Percentiles rank a stretch among this genome's conserved stretches.
Conservation (phyloP, 1,140 invertebrate species). For the Tetraneura akinire region DNA sequence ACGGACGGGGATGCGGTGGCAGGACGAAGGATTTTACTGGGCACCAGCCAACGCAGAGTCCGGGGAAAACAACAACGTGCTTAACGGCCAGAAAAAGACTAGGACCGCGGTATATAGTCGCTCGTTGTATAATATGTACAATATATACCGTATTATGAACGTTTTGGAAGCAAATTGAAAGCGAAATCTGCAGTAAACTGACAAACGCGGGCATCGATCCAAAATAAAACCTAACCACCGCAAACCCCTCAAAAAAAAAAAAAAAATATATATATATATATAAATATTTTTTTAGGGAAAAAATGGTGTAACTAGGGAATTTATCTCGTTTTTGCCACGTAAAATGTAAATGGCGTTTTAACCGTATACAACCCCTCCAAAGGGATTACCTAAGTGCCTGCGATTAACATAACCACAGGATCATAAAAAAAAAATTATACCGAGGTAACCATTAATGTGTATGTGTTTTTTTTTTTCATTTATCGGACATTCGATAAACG, state of each 20-base stretch:
- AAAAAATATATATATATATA: background rate
- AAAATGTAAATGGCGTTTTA: constrained; percentile 38
- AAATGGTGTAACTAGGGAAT: constrained; percentile 44
- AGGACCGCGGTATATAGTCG: background rate
- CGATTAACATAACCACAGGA: constrained; percentile 11
- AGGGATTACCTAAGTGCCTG: constrained; percentile 36
- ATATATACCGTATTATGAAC: constrained; percentile 19
- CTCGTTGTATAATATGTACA: background rate
- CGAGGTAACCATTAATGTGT: constrained; percentile 1
- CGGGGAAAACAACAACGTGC: constrained; percentile 33
- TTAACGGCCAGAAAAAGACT: constrained; percentile 46
- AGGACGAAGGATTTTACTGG: constrained; percentile 7
- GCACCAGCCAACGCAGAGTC: constrained; percentile 14
- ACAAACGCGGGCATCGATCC: constrained; percentile 43
- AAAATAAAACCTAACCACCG: constrained; percentile 16
- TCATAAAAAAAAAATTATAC: constrained; percentile 17
- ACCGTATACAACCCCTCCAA: background rate
- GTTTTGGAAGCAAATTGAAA: constrained; percentile 48
- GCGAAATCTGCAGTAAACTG: constrained; percentile 45
- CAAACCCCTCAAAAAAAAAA: constrained; percentile 6
- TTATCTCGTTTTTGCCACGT: constrained; percentile 36
- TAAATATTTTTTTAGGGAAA: no score
- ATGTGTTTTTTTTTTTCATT: constrained; percentile 24
- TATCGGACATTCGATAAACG: background rate
- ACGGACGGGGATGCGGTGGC: background rate